Base-by-base conservation (phyloP, 1,140 invertebrate species). In the Belonocnema kinseyi region DNA sequence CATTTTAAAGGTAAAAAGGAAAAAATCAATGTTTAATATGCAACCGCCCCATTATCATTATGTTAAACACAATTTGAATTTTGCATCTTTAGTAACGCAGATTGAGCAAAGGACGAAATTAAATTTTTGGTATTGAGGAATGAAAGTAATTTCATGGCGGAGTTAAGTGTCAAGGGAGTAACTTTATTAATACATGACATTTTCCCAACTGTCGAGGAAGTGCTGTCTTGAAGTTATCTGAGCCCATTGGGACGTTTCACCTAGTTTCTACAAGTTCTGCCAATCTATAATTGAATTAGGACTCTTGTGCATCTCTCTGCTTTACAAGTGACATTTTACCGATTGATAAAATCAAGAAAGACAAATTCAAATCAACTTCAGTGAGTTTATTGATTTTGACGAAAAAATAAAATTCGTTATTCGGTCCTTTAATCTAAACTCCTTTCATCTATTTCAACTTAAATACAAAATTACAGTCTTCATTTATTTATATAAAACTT, bases 281-380 rank as follows among this genome's bases (percentile, higher is more conserved):
- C 79, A 81, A 78, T 82, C 81, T 82, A 82, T 81, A 84, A 84
- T 84, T 84, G 78, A 85, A 82, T 85, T 82, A 66, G 11, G 61
- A 40, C 26, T 66, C 61, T n/a, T 0, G 61, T 46, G 40, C 61
- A 66, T 40, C 61, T 40, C 40, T 66, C 26, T 40, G 33, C 26
- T 66, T 40, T 14, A 26, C 7, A 66, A 66, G 33, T 66, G 61
- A 66, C 33, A 66, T 40, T 33, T 66, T 3, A 40, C 26, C 26
- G 14, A 66, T 40, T 40, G n/a, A 66, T 14, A 8, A 13, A 66
- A 66, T 66, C 40, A 46, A 7, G 6, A 66, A 7, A 0, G 12
- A 33, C 26, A 66, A 10, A 19, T 21, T 21, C 3, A 40, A 16
- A 40, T 16, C 8, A 46, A 46, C 40, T 46, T 0, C 40, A 46